phyloP scores from a whole-genome alignment of 2,888 invertebrate genomes.

The Coelogynopora nodosa region DNA sequence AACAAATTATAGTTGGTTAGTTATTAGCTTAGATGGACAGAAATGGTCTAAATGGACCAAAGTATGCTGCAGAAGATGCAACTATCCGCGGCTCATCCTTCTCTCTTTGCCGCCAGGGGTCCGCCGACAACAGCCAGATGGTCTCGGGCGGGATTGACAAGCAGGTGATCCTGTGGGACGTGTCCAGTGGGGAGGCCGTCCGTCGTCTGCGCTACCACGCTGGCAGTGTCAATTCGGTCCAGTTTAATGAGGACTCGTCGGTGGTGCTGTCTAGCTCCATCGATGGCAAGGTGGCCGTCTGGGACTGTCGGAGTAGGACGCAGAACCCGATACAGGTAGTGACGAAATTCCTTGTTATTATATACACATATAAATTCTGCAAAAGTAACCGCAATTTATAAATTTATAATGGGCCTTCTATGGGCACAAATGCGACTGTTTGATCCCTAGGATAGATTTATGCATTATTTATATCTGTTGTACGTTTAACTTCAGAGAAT shows the following conservation, averaged over 20 bases:
- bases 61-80: too few species aligned
- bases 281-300: constrained; percentile 85
- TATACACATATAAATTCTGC: not conserved
- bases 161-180: constrained; percentile 90
- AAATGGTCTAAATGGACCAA: too few species aligned
- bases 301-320: constrained; percentile 73
- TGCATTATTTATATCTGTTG: too few species aligned
- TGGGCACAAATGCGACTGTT: too few species aligned
- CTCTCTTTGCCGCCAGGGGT: too few species aligned
- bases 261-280: constrained; percentile 85
- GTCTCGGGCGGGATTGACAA: constrained; percentile 86
- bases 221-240: constrained; percentile 33
- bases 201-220: constrained; percentile 60
- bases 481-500: too few species aligned
- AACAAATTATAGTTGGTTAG: too few species aligned
- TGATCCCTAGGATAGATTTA: too few species aligned
- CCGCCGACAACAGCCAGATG: constrained; percentile 85
- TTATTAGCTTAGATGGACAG: too few species aligned
- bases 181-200: constrained; percentile 79
- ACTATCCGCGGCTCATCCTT: constrained; percentile 83
- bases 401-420: too few species aligned
- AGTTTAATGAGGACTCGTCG: constrained; percentile 70
- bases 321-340: constrained; percentile 75
- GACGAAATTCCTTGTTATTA: too few species aligned
- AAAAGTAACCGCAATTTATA: not conserved